Evolutionary conservation across 2,888 invertebrate species (phyloP), one percentile per base, ranked within the genome.

Genomic region (Mythimna pallens): DNA sequence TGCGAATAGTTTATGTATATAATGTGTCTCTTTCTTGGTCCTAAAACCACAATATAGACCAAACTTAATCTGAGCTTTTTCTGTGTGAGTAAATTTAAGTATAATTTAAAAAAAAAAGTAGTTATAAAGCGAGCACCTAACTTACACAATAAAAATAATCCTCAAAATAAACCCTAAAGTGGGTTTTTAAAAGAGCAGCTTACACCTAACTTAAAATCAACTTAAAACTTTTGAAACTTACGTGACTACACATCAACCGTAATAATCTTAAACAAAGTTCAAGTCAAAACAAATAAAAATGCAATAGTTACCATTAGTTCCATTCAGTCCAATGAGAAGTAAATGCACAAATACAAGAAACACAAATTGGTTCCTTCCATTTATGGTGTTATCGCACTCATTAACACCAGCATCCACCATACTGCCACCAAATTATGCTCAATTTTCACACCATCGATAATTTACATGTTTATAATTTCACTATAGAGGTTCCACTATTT

Each of bases 401-500:
- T 94, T 95, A 93, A 93, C 95, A 96, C 95, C 94, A 92, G 92
- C 94, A 95, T 94, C 93, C 94, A 96, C 95, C 96, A 96, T 96
- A 93, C 96, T 96, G 96, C 94, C 95, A 94, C 95, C 87, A 89
- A 92, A 92, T 93, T 91, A 92, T 92, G 89, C 92, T 88, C 88
- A 91, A 92, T 93, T 92, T 90, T 92, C 92, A 93, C 94, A 92
- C 92, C 93, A 92, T 90, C 89, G 89, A 92, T 90, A 92, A 92
- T 92, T 95, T 94, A 96, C 96, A 95, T 95, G 90, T 92, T 94
- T 91, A 90, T 87, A 86, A 90, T 87, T 88, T 87, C 90, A 91
- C 92, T 86, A 82, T 63, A 78, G 65, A 75, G 62, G 72, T 84
- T 85, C 78, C 86, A 88, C 88, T 82, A 80, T 85, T 86, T 86